Evolutionary conservation across 2,113 vertebrate species (phyloP).

Genomic region (Probosciger aterrimus): DNA sequence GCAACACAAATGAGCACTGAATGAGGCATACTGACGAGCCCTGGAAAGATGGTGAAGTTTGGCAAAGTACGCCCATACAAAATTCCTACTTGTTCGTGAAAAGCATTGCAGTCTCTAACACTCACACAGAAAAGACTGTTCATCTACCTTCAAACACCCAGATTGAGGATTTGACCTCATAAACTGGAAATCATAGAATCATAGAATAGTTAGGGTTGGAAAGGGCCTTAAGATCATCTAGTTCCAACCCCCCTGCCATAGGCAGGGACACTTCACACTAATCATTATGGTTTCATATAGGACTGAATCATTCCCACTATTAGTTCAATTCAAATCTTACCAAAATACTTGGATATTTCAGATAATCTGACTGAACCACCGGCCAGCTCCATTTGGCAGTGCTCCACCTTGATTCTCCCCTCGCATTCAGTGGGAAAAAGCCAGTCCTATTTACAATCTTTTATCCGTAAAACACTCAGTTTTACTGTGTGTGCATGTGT

Average conservation of each 20-base stretch:
- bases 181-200: not conserved
- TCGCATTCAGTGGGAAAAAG: not conserved
- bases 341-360: not conserved
- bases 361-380: not conserved
- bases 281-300: not conserved
- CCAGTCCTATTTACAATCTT: not conserved
- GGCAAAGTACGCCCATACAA: not conserved
- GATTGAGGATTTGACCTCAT: not conserved
- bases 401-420: not conserved
- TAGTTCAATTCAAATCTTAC: not conserved
- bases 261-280: too few species aligned
- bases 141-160: not conserved
- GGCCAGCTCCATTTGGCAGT: not conserved
- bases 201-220: too few species aligned
- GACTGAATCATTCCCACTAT: not conserved
- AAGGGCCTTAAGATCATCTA: too few species aligned
- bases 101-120: not conserved
- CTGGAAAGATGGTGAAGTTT: not conserved
- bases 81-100: not conserved
- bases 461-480: not conserved
- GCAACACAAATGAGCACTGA: not conserved
- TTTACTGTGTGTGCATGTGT: rapidly evolving
- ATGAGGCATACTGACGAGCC: not conserved
- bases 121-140: not conserved
- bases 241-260: too few species aligned